A percentile compares a stretch with the other conserved stretches of the same genome.
Evolutionary conservation across 2,113 vertebrate genomes (phyloP).

Genomic region (Ia io): DNA sequence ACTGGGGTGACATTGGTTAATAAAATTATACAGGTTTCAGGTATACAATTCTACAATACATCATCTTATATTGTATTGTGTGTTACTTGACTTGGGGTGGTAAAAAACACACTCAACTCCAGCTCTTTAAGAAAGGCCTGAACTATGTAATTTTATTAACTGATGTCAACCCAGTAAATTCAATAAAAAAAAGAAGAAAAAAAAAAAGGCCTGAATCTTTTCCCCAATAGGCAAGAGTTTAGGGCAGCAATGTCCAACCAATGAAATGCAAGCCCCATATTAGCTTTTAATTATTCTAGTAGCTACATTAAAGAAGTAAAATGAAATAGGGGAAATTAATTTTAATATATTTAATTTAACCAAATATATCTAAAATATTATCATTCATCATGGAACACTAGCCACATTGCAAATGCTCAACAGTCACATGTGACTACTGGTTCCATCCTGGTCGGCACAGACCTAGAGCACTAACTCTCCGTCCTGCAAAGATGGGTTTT

Average conservation of each 20-base stretch:
- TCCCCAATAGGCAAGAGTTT: not conserved
- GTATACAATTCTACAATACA: not conserved
- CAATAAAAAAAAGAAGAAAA: not conserved
- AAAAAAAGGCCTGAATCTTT: not conserved
- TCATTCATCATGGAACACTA: not conserved
- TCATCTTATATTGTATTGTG: not conserved
- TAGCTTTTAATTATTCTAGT: constrained; percentile 15
- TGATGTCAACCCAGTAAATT: not conserved
- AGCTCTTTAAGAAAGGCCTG: not conserved
- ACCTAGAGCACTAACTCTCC: not conserved
- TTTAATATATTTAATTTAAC: not conserved
- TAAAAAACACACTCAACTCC: not conserved
- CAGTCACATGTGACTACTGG: not conserved
- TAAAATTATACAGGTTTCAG: not conserved
- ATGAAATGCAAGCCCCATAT: not conserved
- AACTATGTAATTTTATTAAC: not conserved
- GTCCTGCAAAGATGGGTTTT: not conserved
- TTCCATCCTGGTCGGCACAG: not conserved
- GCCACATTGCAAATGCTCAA: not conserved
- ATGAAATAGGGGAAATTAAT: not conserved
- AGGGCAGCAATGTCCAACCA: not conserved
- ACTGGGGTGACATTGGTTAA: not conserved
- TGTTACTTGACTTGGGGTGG: not conserved
- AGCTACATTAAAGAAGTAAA: constrained; percentile 27
- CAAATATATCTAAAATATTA: not conserved